Base-by-base conservation (phyloP, 2,888 invertebrate genomes). In the Aphidoletes aphidimyza region DNA sequence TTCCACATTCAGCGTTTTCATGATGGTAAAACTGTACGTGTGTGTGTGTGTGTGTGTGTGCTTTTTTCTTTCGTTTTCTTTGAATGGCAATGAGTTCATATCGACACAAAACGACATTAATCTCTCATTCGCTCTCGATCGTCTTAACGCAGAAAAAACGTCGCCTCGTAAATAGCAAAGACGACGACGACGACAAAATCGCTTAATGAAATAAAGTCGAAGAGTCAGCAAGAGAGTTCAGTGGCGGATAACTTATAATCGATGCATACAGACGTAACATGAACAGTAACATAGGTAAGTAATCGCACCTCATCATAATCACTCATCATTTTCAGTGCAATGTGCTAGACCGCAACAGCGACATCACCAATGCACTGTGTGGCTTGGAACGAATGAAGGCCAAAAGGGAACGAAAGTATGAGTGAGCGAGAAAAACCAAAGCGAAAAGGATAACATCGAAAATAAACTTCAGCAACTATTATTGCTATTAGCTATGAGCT, bases 31-130 rank as follows among this genome's bases (percentile, higher is more conserved):
- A n/a, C n/a, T n/a, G n/a, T n/a, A n/a, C n/a, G n/a, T n/a, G n/a
- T n/a, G n/a, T n/a, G n/a, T n/a, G n/a, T n/a, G n/a, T n/a, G n/a
- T n/a, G n/a, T n/a, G n/a, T n/a, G n/a, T n/a, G n/a, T n/a, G n/a
- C n/a, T n/a, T n/a, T n/a, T n/a, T n/a, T n/a, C n/a, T n/a, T n/a
- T n/a, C n/a, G n/a, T n/a, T n/a, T n/a, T n/a, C n/a, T n/a, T 54
- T 54, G n/a, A 22, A 54, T 54, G 3, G 26, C 54, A 22, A 17
- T 54, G 11, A 54, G 54, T 54, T 54, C 54, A 54, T 26, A 54
- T 54, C 54, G 54, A 54, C 54, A 54, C 54, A 54, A 54, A 54
- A 54, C 54, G 54, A 54, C 54, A 54, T 54, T 54, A 54, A 54
- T 54, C 54, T 54, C 22, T 54, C 2, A 47, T n/a, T n/a, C 54